Evolutionary conservation across 1,140 invertebrate species (phyloP), one percentile per base, ranked within the genome.

Genomic region (Eriosoma lanigerum): DNA sequence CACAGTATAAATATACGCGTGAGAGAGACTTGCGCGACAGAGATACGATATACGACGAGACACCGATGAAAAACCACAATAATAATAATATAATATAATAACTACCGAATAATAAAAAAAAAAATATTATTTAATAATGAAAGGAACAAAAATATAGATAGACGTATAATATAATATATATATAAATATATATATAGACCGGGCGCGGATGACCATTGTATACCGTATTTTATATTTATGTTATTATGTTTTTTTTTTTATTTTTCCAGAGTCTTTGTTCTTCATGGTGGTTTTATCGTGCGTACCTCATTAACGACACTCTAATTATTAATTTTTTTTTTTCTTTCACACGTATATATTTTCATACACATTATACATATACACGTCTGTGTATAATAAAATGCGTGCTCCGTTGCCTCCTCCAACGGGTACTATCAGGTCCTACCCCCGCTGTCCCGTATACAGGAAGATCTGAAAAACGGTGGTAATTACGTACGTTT

Each of bases 301-400:
- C 75, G 56, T 29, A 26, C 56, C 75, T 78, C 75, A 78, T 78
- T 78, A 78, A 78, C 75, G 75, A 78, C 21, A 78, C 75, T 78
- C 56, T 78, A 76, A 76, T 76, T 76, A 76, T 78, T 78, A 78
- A 78, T 78, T 78, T 78, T 38, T 78, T 78, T 78, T 78, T 38
- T 78, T 38, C 75, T 78, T 78, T 78, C 75, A 78, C 44, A 60
- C 73, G 29, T 58, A 76, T 29, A 9, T 21, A 12, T 38, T 4
- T 38, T 8, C 32, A 38, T 38, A n/a, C n/a, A 38, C 32, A 4
- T 4, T 38, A 38, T 38, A 38, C 8, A 38, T 38, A 38, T 32
- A 32, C 21, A 26, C 6, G 8, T 48, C 38, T 8, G 32, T 38
- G 32, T 38, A 38, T 38, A 38, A 38, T 46, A 46, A 68, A 68